Evolutionary conservation across 2,797 vertebrate species (phyloP).

Genomic region (Malacoctenus gilli): DNA sequence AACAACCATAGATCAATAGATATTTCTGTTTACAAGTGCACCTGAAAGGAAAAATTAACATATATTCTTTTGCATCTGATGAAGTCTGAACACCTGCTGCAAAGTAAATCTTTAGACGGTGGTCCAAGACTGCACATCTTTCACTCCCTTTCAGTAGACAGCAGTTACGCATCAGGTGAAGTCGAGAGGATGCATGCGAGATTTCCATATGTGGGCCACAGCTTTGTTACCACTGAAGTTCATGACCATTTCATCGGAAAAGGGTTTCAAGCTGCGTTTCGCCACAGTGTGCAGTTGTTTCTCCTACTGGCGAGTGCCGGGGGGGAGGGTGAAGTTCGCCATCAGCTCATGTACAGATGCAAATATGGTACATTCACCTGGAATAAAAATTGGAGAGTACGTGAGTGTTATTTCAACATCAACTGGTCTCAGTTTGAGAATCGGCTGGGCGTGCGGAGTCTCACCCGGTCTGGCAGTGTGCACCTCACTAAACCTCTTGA

Average conservation of each 20-base stretch:
- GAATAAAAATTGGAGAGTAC: background rate
- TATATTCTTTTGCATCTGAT: constrained; percentile 82
- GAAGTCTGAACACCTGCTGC: constrained; percentile 45
- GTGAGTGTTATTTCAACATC: background rate
- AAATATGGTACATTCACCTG: constrained; percentile 99
- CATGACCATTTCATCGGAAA: constrained; percentile 23
- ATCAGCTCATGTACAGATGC: constrained; percentile 98
- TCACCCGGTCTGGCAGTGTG: constrained; percentile 96
- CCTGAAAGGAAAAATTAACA: constrained; percentile 85
- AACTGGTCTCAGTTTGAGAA: too few relatives aligned
- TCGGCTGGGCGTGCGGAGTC: background rate
- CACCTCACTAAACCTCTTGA: constrained; percentile 97
- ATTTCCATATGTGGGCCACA: constrained; percentile 62
- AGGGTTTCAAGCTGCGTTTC: constrained; percentile 20
- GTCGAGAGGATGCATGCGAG: constrained; percentile 64
- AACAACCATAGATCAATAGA: constrained; percentile 86
- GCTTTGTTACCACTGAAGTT: too few relatives aligned
- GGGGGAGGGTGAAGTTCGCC: constrained; percentile 93
- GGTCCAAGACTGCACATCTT: constrained; percentile 51
- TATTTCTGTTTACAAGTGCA: constrained; percentile 93
- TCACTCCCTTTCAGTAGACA: constrained; percentile 65
- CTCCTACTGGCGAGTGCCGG: constrained; percentile 89
- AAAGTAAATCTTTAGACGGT: constrained; percentile 47
- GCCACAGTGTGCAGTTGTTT: background rate
- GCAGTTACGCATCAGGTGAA: constrained; percentile 53